Base-by-base conservation (phyloP, 2,113 vertebrate species). In the Pleuronectes platessa region DNA sequence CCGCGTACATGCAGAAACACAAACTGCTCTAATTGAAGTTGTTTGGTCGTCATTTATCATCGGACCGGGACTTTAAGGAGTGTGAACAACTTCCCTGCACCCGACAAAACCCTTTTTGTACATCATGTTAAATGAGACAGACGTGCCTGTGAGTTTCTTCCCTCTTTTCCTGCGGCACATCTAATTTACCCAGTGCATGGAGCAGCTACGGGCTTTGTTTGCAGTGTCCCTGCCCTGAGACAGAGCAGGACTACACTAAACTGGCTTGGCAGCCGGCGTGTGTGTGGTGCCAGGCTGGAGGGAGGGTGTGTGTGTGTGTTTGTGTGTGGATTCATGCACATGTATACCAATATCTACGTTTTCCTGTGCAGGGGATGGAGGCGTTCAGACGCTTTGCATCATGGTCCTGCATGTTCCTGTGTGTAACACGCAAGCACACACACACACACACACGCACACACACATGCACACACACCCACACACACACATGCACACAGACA, bases 261-360 rank as follows among this genome's bases (percentile, higher is more conserved):
- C 85, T 54, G 64, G 78, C 87, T 84, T 94, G 93, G 93, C 93
- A 93, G 92, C 88, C 68, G 91, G 93, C 91, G 92, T 93, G 93
- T 93, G 92, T 89, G 90, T 53, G 17, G 69, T 92, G 93, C 91
- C 93, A 92, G 74, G 89, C 92, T 90, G 2, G 27, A 85, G 92
- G 93, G 86, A 77, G 49, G 20, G 26, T 74, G 70, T 61, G 63
- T 51, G 26, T 74, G 70, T 61, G 63, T 51, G 51, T 81, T 45
- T 84, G 53, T 63, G 47, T 78, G 76, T 60, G 58, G 42, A 74
- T 67, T 56, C 2, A 21, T 62, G 58, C 61, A 53, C 45, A 54
- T 61, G 35, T 58, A 71, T 73, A 70, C 61, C 23, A 5, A 21
- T 70, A 79, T 88, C 65, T 66, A 45, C 71, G 72, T 68, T 72